Evolutionary conservation across 64 coral and sea anemone genomes (phyloP).

Genomic region (Pachyseris speciosa): DNA sequence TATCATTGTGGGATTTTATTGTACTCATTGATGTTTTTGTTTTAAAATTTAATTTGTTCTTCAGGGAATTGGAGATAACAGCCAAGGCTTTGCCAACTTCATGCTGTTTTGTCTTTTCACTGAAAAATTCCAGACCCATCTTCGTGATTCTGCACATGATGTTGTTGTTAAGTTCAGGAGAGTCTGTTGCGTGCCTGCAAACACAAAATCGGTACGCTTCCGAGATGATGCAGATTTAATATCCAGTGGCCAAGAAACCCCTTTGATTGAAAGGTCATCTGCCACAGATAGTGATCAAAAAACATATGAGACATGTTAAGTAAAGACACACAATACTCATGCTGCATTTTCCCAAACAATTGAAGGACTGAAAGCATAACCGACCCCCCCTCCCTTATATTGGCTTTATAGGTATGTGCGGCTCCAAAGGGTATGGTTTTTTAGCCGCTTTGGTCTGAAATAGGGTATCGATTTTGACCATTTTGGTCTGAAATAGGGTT

Average conservation of each 20-base stretch:
- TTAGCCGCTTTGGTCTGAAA: too few relatives aligned
- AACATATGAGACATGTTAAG: background rate
- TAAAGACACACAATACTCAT: background rate
- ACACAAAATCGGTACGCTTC: background rate
- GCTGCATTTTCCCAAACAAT: too few relatives aligned
- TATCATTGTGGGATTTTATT: too few relatives aligned
- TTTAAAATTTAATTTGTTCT: background rate
- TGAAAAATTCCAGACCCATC: constrained; percentile 54
- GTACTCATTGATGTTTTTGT: too few relatives aligned
- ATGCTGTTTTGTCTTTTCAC: constrained; percentile 90
- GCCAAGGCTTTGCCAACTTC: constrained; percentile 90
- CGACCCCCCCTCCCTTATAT: too few relatives aligned
- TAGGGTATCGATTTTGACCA: too few relatives aligned
- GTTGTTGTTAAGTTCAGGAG: background rate
- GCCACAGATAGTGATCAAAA: background rate
- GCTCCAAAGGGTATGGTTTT: too few relatives aligned
- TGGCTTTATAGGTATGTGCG: too few relatives aligned
- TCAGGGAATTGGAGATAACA: constrained; percentile 85
- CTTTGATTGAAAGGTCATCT: background rate
- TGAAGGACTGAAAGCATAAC: too few relatives aligned
- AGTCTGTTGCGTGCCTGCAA: background rate
- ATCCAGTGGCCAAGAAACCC: background rate
- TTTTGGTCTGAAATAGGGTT: too few relatives aligned
- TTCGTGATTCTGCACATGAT: background rate
- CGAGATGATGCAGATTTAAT: background rate